Evolutionary conservation across 2,888 invertebrate genomes (phyloP).

Genomic region (Platycheirus rosarum): DNA sequence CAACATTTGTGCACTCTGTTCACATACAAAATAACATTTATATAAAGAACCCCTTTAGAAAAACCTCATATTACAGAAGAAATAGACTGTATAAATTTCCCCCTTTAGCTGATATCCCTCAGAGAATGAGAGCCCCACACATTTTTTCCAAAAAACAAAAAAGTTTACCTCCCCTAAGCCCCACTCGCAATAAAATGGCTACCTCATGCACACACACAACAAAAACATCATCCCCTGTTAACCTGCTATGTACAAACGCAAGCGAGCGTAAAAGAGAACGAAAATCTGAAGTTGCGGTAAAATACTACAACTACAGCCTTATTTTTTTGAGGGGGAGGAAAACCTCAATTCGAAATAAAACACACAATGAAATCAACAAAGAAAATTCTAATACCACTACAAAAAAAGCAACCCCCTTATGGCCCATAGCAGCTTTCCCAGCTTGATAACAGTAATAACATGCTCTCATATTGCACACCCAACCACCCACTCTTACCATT

Average conservation of each 20-base stretch:
- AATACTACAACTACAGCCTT: slow-evolving; percentile 64
- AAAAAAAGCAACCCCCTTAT: slow-evolving; percentile 16
- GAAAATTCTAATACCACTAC: slow-evolving; percentile 63
- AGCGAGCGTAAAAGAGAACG: slow-evolving; percentile 62
- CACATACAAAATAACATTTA: slow-evolving; percentile 33
- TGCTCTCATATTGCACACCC: slow-evolving; percentile 54
- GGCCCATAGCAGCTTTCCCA: slow-evolving; percentile 29
- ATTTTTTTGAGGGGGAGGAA: slow-evolving; percentile 64
- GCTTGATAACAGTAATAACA: slow-evolving; percentile 26
- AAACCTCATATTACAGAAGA: slow-evolving; percentile 26
- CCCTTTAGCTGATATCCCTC: slow-evolving; percentile 13
- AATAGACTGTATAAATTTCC: slow-evolving; percentile 9
- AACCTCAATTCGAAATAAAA: slow-evolving; percentile 73
- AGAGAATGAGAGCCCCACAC: slow-evolving; percentile 24
- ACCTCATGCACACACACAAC: slow-evolving; percentile 63
- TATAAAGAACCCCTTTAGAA: slow-evolving; percentile 20
- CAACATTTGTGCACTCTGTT: slow-evolving; percentile 43
- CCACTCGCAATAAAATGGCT: slow-evolving; percentile 57
- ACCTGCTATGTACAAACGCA: slow-evolving; percentile 30
- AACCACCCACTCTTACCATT: not conserved
- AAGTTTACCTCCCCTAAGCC: no score
- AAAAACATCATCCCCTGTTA: slow-evolving; percentile 41
- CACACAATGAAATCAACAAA: slow-evolving; percentile 59
- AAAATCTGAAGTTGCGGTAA: slow-evolving; percentile 69
- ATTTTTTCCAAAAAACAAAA: slow-evolving; percentile 24